Evolutionary conservation across 2,888 invertebrate genomes (phyloP).

Genomic region (Latheticus oryzae): DNA sequence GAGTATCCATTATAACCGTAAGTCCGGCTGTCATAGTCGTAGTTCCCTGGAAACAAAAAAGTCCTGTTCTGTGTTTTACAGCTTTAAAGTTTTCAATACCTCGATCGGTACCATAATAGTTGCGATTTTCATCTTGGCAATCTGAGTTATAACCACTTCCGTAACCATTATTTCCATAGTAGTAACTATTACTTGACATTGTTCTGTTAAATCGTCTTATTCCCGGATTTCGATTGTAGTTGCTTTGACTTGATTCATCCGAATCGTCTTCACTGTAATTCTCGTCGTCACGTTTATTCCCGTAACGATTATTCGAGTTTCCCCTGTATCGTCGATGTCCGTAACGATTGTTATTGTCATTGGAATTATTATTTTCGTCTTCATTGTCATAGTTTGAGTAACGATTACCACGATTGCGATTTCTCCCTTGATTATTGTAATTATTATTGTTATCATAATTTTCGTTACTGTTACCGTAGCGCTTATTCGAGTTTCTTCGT

Average conservation of each 20-base stretch:
- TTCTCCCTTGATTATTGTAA: slow-evolving; percentile 36
- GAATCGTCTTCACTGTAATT: slow-evolving; percentile 33
- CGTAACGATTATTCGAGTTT: slow-evolving; percentile 26
- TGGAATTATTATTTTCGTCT: slow-evolving; percentile 14
- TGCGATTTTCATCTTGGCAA: slow-evolving; percentile 19
- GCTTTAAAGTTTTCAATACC: no score
- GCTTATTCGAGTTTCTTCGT: slow-evolving; percentile 4
- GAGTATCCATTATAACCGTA: slow-evolving; percentile 23
- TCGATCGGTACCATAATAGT: slow-evolving; percentile 5
- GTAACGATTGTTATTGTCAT: slow-evolving; percentile 32
- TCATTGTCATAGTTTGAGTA: slow-evolving; percentile 5
- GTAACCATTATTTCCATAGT: slow-evolving; percentile 23
- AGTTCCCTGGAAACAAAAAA: slow-evolving; percentile 1
- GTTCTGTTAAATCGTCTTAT: slow-evolving; percentile 15
- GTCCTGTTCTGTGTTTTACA: no score
- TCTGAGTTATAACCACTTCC: slow-evolving; percentile 23
- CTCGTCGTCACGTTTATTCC: slow-evolving; percentile 33
- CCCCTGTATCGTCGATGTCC: slow-evolving; percentile 19
- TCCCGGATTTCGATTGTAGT: slow-evolving; percentile 6
- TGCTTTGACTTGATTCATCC: slow-evolving; percentile 16
- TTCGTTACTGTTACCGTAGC: slow-evolving; percentile 25
- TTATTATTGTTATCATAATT: slow-evolving; percentile 13
- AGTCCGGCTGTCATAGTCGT: slow-evolving; percentile 3
- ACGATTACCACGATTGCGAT: slow-evolving; percentile 26
- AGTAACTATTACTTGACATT: slow-evolving; percentile 4